These are phyloP conservation scores for Drosophila kambysellisi DNA, from an alignment of 2,888 invertebrate species.

Conservation along the genomic window DNA sequence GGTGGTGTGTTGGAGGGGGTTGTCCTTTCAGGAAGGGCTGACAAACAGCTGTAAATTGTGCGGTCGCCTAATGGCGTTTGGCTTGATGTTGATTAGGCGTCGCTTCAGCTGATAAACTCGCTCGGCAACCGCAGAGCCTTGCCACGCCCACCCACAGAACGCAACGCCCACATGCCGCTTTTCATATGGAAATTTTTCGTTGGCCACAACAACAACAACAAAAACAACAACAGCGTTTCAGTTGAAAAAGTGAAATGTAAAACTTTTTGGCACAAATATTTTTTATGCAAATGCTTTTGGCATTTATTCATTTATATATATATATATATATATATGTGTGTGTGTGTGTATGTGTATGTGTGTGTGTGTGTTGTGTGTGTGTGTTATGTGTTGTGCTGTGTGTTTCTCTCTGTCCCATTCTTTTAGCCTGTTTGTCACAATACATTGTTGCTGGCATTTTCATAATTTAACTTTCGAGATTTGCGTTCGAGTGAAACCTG, in stretches of 20 bases:
- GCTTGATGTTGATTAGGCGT: slow-evolving; percentile 75
- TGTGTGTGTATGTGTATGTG: slow-evolving; percentile 1
- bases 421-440: slow-evolving; percentile 23
- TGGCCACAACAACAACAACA: slow-evolving; percentile 20
- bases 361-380: slow-evolving; percentile 12
- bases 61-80: slow-evolving; percentile 68
- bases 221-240: slow-evolving; percentile 16
- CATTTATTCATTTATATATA: slow-evolving; percentile 70
- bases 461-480: slow-evolving; percentile 73
- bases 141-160: slow-evolving; percentile 34
- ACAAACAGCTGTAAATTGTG: slow-evolving; percentile 71
- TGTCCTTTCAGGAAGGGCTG: slow-evolving; percentile 22
- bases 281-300: slow-evolving; percentile 78
- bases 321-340: slow-evolving; percentile 2
- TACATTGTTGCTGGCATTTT: slow-evolving; percentile 58
- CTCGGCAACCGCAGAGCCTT: slow-evolving; percentile 46
- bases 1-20: not conserved
- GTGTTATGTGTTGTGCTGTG: slow-evolving; percentile 4
- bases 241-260: slow-evolving; percentile 52
- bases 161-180: slow-evolving; percentile 45
- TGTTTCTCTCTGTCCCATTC: not conserved
- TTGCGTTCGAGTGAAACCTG: slow-evolving; percentile 36
- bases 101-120: slow-evolving; percentile 76
- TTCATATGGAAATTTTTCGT: slow-evolving; percentile 71
- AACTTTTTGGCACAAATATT: slow-evolving; percentile 77